Evolutionary conservation across 1,140 invertebrate genomes (phyloP).

Genomic region (Neelides sp.): DNA sequence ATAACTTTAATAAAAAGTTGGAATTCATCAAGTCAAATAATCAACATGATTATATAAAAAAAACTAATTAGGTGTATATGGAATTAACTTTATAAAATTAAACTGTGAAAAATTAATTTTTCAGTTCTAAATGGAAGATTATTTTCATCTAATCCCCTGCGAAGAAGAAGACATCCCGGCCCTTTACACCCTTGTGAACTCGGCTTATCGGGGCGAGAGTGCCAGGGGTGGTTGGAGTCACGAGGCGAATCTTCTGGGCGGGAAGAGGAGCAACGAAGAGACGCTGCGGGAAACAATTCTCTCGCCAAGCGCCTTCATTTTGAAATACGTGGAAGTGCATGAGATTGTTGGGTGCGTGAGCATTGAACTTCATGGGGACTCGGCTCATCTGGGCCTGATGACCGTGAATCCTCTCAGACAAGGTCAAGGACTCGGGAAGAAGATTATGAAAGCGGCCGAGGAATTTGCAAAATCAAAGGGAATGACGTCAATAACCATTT

Average conservation of each 20-base stretch:
- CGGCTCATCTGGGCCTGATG: conserved; percentile 5
- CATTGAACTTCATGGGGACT: background rate
- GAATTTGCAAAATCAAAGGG: background rate
- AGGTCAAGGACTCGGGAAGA: conserved; percentile 6
- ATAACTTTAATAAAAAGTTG: too few species aligned
- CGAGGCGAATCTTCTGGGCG: conserved; percentile 13
- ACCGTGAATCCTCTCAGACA: conserved; percentile 4
- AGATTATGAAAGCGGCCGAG: conserved; percentile 10
- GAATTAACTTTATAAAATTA: too few species aligned
- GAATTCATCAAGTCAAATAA: too few species aligned
- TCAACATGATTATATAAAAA: too few species aligned
- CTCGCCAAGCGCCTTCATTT: background rate
- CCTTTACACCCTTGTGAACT: conserved; percentile 1
- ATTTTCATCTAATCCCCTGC: too few species aligned
- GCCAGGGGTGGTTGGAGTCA: conserved; percentile 12
- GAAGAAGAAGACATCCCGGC: conserved; percentile 1
- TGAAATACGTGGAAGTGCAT: conserved; percentile 1
- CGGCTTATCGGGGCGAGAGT: conserved; percentile 12
- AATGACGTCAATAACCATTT: background rate
- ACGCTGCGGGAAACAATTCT: conserved; percentile 1
- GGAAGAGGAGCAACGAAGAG: conserved; percentile 2
- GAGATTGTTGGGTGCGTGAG: conserved; percentile 7
- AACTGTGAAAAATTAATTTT: too few species aligned
- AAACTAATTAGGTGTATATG: too few species aligned
- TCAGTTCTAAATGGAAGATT: too few species aligned